Base-by-base conservation (phyloP, 2,797 vertebrate species). In the Buceros bicornis region DNA sequence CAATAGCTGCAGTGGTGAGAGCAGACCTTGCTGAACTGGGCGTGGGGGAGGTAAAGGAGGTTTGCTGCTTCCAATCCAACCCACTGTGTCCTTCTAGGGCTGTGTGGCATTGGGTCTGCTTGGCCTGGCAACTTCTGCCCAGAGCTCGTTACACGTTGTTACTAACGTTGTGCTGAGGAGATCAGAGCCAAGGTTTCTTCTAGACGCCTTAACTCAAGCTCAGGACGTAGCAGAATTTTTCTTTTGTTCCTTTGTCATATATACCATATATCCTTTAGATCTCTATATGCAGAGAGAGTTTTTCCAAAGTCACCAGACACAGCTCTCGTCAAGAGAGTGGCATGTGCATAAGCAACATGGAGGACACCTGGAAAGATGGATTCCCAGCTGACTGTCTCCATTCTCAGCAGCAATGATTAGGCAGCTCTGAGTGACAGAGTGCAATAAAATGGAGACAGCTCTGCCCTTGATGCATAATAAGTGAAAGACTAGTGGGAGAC, bases 361-460 rank as follows among this genome's bases (percentile, higher is more conserved):
- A 82, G 58, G 78, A 72, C 73, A 72, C 40, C 45, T 58, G 70
- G 69, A 90, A n/a, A 81, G 61, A 82, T 17, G n/a, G 60, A 95
- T 93, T 95, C 92, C 94, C 88, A 79, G 0, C 40, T 14, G 90
- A 17, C 77, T 66, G 35, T 51, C 80, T 93, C 73, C 56, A 9
- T 69, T 54, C 88, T 82, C 86, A 87, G 92, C 88, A 90, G 86
- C 74, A 84, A 56, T 87, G 90, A 95, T 93, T 93, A 94, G 70
- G 70, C 16, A 9, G 73, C 78, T 90, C 70, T 94, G 92, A 86
- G 29, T 92, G 93, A 90, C 94, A 94, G 77, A 76, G 51, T 78
- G 70, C 66, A 95, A 89, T 76, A 96, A 93, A 95, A 77, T n/a
- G 8, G 86, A 92, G 95, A 87, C 86, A 79, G 73, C 72, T 93